A percentile compares a stretch with the other conserved stretches of the same genome.
phyloP scores from a whole-genome alignment of 2,797 vertebrate genomes.

The Graptemys geographica region DNA sequence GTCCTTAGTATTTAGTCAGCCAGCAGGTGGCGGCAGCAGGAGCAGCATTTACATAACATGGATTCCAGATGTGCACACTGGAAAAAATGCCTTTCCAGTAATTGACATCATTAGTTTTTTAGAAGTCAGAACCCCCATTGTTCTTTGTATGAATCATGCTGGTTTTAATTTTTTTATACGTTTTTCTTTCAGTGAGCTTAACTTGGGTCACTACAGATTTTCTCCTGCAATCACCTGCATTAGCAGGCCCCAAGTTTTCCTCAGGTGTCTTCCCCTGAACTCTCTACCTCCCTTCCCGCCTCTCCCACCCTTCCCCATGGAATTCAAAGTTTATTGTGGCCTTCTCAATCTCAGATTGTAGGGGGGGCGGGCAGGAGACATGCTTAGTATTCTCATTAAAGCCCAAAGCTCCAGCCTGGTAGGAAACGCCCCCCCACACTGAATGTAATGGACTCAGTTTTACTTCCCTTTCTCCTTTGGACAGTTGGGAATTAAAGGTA shows the following conservation, averaged over 20 bases:
- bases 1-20: not conserved
- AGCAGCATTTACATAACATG: not conserved
- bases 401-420: not conserved
- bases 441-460: not conserved
- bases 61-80: not conserved
- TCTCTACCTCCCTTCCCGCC: not conserved
- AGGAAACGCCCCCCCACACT: not conserved
- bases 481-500: not conserved
- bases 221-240: conserved; percentile 5
- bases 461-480: not conserved
- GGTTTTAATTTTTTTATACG: not conserved
- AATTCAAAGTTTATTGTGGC: fast-evolving
- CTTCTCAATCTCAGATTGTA: not conserved
- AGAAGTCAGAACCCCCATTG: not conserved
- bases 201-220: not conserved
- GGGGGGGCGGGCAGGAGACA: not conserved
- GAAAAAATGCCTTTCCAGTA: conserved; percentile 20
- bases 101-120: not conserved
- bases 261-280: fast-evolving
- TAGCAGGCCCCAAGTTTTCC: not conserved
- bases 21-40: conserved; percentile 64
- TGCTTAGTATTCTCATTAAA: not conserved
- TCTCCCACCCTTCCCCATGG: fast-evolving
- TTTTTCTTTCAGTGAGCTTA: conserved; percentile 11
- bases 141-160: not conserved